Base-by-base conservation (phyloP, 2,797 vertebrate genomes). In the Esox masquinongy region DNA sequence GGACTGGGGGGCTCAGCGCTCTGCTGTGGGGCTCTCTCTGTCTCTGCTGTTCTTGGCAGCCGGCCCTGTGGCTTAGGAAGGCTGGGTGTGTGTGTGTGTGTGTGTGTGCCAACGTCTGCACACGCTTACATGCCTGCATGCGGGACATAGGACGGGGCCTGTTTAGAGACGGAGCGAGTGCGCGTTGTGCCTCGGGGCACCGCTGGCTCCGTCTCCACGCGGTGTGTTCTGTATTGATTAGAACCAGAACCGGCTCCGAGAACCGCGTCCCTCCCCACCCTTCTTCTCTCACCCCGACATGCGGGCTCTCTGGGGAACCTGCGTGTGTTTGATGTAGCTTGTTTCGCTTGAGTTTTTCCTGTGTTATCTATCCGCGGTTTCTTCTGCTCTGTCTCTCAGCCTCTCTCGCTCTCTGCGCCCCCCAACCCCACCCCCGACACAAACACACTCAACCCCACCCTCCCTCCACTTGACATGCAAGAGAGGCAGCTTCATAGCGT, bases 171-270 rank as follows among this genome's bases (percentile, higher is more conserved):
- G 1, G 9, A 6, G 39, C 5, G 39, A 43, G 9, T 43, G 39
- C 5, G 5, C 39, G 39, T 43, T 9, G 9, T 43, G 39, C 39
- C 39, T 9, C 39, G 39, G 39, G 39, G 39, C 39, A 6, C 88
- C 86, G 84, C 79, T 79, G 80, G 88, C 88, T 84, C 81, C 80
- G 89, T 90, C 86, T 89, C 85, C 86, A 81, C 85, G 87, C 84
- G 76, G 84, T 81, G 81, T 90, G 86, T 83, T 90, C 80, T 73
- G 79, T 92, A 91, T 94, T 92, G 92, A 94, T 92, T 89, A 87
- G 83, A 81, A 86, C 85, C 85, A 86, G 79, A 70, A 79, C 85
- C 80, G 76, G 39, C 39, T 43, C 39, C 5, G 39, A 43, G 39
- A 80, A 75, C 85, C 83, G 4, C 29, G 16, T 73, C 77, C 53